A percentile compares a stretch with the other conserved stretches of the same genome.
Evolutionary conservation across 2,888 invertebrate species (phyloP).

Genomic region (Maniola hyperantus): DNA sequence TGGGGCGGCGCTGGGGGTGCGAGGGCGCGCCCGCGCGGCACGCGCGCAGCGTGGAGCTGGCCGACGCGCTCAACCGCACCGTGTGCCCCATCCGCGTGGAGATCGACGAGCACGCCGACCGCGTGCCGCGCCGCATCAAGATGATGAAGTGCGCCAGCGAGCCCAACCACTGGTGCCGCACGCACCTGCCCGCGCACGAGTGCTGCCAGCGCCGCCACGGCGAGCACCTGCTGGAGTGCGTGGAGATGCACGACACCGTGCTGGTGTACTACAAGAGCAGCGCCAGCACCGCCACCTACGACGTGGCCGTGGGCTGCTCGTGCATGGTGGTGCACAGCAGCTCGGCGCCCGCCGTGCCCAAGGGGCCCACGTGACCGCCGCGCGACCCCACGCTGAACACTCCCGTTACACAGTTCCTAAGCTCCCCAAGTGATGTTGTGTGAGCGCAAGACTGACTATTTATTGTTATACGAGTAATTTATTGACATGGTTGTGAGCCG

Average conservation of each 20-base stretch:
- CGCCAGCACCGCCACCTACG: conserved; percentile 42
- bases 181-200: conserved; percentile 56
- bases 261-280: conserved; percentile 58
- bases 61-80: conserved; percentile 59
- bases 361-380: conserved; percentile 38
- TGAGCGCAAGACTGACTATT: conserved; percentile 35
- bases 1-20: conserved; percentile 35
- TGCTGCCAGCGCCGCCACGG: conserved; percentile 66
- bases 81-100: conserved; percentile 67
- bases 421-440: conserved; percentile 27
- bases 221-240: conserved; percentile 63
- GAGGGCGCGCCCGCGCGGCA: conserved; percentile 31
- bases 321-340: conserved; percentile 62
- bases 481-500: conserved; percentile 27
- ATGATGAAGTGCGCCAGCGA: conserved; percentile 61
- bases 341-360: conserved; percentile 41
- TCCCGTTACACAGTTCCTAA: conserved; percentile 48
- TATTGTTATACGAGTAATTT: conserved; percentile 39
- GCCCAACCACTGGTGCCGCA: conserved; percentile 60
- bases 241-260: conserved; percentile 69
- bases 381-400: conserved; percentile 4
- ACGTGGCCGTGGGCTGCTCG: conserved; percentile 71
- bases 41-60: conserved; percentile 52
- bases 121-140: conserved; percentile 70
- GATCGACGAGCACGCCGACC: conserved; percentile 56